Evolutionary conservation across 2,888 invertebrate genomes (phyloP).

Genomic region (Xestobium rufovillosum): DNA sequence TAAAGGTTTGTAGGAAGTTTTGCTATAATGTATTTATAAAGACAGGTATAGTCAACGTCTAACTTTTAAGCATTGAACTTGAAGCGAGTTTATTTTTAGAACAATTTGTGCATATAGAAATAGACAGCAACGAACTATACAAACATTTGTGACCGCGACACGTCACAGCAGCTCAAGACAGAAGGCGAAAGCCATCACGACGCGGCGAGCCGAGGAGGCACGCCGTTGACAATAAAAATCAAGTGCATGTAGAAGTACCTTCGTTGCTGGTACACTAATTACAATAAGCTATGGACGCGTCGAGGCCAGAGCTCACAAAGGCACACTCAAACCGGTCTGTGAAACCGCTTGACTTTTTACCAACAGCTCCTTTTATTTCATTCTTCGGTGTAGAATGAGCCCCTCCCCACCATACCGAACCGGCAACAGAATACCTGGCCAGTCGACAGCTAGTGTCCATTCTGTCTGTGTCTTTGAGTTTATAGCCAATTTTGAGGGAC

Average conservation of each 20-base stretch:
- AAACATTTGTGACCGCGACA: too few species aligned
- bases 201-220: conserved; percentile 20
- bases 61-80: too few species aligned
- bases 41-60: too few species aligned
- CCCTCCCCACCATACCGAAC: conserved; percentile 19
- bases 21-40: too few species aligned
- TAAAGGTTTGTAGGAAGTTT: too few species aligned
- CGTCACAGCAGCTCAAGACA: too few species aligned
- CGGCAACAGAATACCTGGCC: conserved; percentile 16
- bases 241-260: conserved; percentile 30
- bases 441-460: conserved; percentile 10
- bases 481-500: too few species aligned
- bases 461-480: conserved; percentile 5
- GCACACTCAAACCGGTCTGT: conserved; percentile 24
- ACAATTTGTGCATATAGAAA: too few species aligned
- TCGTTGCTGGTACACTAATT: conserved; percentile 29
- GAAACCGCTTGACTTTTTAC: conserved; percentile 25
- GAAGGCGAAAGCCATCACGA: too few species aligned
- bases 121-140: too few species aligned
- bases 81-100: too few species aligned
- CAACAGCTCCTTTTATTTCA: conserved; percentile 25
- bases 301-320: conserved; percentile 26
- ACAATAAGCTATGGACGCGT: conserved; percentile 32
- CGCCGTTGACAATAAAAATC: conserved; percentile 29
- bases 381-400: conserved; percentile 21